phyloP scores from a whole-genome alignment of 2,888 invertebrate species.

The Nineta flava region DNA sequence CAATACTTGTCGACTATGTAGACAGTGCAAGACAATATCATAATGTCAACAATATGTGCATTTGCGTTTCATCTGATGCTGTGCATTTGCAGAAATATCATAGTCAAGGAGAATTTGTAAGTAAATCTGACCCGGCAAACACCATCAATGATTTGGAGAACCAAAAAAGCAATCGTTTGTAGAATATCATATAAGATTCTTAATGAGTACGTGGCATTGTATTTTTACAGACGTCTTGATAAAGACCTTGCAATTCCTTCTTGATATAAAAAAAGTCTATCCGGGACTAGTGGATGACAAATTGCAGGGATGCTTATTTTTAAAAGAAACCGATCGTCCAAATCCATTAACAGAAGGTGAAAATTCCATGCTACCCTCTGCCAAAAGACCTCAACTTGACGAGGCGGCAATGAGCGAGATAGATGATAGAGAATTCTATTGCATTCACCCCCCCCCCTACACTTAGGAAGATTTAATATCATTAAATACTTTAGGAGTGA shows the following conservation, averaged over 20 bases:
- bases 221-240: conserved; percentile 7
- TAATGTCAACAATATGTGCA: conserved; percentile 4
- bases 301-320: background rate
- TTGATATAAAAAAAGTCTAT: conserved; percentile 1
- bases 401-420: background rate
- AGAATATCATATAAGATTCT: conserved; percentile 8
- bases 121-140: background rate
- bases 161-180: conserved; percentile 8
- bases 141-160: conserved; percentile 11
- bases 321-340: conserved; percentile 1
- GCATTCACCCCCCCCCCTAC: too few relatives aligned
- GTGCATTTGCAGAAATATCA: conserved; percentile 11
- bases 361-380: background rate
- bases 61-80: background rate
- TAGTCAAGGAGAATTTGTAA: conserved; percentile 10
- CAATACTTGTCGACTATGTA: conserved; percentile 9
- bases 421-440: too few relatives aligned
- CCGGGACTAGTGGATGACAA: background rate
- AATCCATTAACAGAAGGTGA: background rate
- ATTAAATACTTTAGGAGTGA: conserved; percentile 7
- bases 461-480: conserved; percentile 8
- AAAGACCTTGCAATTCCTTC: conserved; percentile 7
- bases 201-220: conserved; percentile 7
- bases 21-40: conserved; percentile 10
- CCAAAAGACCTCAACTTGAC: background rate